Percentiles rank a stretch among this genome's conserved stretches.
phyloP scores from a whole-genome alignment of 2,888 invertebrate genomes.

The Platycheirus albimanus region DNA sequence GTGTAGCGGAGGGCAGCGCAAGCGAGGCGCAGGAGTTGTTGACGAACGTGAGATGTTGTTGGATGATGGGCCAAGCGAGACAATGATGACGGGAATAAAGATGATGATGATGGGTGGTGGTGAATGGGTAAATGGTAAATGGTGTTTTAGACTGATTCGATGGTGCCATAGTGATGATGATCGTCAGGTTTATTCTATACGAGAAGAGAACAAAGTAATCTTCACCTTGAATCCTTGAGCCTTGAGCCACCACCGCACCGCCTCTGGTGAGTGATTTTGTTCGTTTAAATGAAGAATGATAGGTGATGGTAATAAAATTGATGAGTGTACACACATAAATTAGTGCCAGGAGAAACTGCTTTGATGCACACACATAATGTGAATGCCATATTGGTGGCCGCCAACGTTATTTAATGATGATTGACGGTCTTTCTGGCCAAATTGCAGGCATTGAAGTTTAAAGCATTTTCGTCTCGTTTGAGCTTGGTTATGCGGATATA shows the following conservation, averaged over 20 bases:
- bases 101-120: constrained; percentile 69
- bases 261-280: constrained; percentile 71
- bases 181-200: constrained; percentile 53
- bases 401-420: constrained; percentile 72
- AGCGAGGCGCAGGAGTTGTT: constrained; percentile 51
- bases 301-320: constrained; percentile 75
- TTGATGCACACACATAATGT: constrained; percentile 70
- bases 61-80: constrained; percentile 49
- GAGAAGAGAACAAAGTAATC: constrained; percentile 68
- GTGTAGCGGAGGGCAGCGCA: too few relatives aligned
- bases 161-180: constrained; percentile 70
- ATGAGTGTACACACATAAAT: constrained; percentile 74
- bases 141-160: constrained; percentile 71
- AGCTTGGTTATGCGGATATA: too few relatives aligned
- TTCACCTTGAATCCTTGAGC: constrained; percentile 70
- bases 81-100: constrained; percentile 17
- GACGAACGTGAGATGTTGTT: constrained; percentile 54
- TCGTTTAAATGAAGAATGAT: constrained; percentile 74
- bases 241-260: constrained; percentile 60
- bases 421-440: constrained; percentile 59
- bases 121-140: constrained; percentile 71
- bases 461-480: too few relatives aligned
- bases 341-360: constrained; percentile 65
- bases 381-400: constrained; percentile 70
- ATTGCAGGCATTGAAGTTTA: background rate